Base-by-base conservation (phyloP, 2,888 invertebrate species). In the Acleris emargana region DNA sequence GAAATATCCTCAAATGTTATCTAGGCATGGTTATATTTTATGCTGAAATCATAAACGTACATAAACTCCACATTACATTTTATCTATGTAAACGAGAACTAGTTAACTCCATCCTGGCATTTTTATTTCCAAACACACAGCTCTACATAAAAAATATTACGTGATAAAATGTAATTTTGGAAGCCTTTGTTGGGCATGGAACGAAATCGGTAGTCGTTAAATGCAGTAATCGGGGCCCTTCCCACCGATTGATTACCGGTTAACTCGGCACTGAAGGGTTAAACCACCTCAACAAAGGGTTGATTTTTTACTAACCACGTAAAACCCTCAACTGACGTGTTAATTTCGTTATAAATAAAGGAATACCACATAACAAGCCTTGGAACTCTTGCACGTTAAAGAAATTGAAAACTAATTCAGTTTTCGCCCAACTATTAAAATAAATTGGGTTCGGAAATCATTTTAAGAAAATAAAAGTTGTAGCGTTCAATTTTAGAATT, bases 271-370 rank as follows among this genome's bases (percentile, higher is more conserved):
- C 69, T 74, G 73, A 79, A 74, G 81, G 81, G 78, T 77, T 72
- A 77, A 84, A 86, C 84, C 80, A 73, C 77, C 74, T 69, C 77
- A 81, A 81, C 81, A 80, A 84, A 78, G 85, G 88, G 86, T 84
- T 82, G 80, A 78, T 84, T 84, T 84, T 73, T 76, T 83, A 84
- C 82, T 81, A 72, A 72, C 64, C 61, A 77, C 73, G 68, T 70
- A 73, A 77, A 80, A 80, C 84, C 83, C 83, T 79, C 73, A 3
- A 75, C 76, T 87, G 87, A 89, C 85, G 89, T 86, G 87, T 88
- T 89, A 87, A 90, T 89, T 84, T 78, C 67, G 79, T 82, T 76
- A 82, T 84, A 82, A 87, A 87, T 84, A 78, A 83, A 77, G 68
- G 71, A 72, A 75, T 72, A 72, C 72, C 68, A 70, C 71, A 69